These are phyloP conservation scores for Echinometra lucunter DNA, from an alignment of 53 echinoderm and acorn worm species.

Conservation along the genomic window DNA sequence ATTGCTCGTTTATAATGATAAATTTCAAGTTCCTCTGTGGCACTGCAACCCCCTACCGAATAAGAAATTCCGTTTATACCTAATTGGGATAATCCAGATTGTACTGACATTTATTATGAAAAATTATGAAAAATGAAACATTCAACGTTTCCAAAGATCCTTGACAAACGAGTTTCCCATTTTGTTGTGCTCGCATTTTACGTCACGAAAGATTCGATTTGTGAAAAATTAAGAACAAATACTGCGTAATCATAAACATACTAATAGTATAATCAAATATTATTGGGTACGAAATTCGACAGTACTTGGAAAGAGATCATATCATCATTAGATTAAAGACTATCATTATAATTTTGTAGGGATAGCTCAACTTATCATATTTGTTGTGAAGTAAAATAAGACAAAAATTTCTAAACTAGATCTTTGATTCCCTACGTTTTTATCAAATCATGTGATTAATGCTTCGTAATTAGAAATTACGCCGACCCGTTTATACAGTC, in stretches of 20 bases:
- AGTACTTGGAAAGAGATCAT: not conserved
- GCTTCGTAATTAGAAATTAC: not conserved
- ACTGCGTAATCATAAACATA: not conserved
- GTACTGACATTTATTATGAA: not conserved
- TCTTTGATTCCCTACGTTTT: not conserved
- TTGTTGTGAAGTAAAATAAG: not conserved
- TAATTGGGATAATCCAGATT: not conserved
- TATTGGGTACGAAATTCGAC: not conserved
- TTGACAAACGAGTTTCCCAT: not conserved
- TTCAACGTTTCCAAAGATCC: not conserved
- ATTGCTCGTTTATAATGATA: too few relatives aligned
- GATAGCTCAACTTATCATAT: not conserved
- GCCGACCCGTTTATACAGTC: not conserved
- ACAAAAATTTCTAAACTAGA: not conserved
- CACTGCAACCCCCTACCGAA: not conserved
- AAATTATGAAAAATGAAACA: not conserved
- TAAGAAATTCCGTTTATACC: too few relatives aligned
- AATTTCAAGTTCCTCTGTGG: too few relatives aligned
- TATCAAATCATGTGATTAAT: not conserved
- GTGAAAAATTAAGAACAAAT: not conserved
- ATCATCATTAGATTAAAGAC: not conserved
- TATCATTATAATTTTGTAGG: not conserved
- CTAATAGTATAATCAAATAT: not conserved
- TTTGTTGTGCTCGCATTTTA: not conserved
- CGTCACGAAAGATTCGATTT: constrained; percentile 14